A percentile compares a stretch with the other conserved stretches of the same genome.
Conservation (phyloP, 2,113 vertebrate genomes). For the Myotis lucifugus region DNA sequence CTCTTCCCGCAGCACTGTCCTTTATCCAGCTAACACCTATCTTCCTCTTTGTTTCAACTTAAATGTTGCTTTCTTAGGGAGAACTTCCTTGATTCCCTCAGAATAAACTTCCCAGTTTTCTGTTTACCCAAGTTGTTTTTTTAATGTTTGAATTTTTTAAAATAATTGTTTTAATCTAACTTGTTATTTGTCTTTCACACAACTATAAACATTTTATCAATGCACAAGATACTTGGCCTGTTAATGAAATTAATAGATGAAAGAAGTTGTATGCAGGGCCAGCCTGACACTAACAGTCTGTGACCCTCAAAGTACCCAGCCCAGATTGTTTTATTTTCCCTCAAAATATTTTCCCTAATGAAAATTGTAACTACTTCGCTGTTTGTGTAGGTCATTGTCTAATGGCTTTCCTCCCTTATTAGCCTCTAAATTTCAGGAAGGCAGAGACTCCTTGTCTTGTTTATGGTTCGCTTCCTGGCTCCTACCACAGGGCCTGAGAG, state of each 20-base stretch:
- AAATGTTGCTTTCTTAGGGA: background rate
- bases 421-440: background rate
- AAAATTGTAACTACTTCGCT: background rate
- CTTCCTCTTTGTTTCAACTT: background rate
- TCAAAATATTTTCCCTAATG: background rate
- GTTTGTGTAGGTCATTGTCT: background rate
- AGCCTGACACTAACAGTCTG: background rate
- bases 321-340: background rate
- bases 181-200: background rate
- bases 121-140: background rate
- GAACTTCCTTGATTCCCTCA: background rate
- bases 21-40: background rate
- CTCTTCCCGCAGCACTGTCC: background rate
- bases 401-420: background rate
- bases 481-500: background rate
- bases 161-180: slow-evolving; percentile 4
- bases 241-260: slow-evolving; percentile 24
- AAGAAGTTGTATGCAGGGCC: background rate
- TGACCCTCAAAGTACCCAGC: background rate
- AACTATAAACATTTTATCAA: background rate
- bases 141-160: slow-evolving; percentile 32
- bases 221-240: background rate
- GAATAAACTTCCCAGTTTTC: background rate
- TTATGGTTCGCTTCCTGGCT: background rate
- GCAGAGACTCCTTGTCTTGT: background rate